A percentile compares a stretch with the other conserved stretches of the same genome.
phyloP scores from a whole-genome alignment of 2,888 invertebrate genomes.

The Mythimna lalbum region DNA sequence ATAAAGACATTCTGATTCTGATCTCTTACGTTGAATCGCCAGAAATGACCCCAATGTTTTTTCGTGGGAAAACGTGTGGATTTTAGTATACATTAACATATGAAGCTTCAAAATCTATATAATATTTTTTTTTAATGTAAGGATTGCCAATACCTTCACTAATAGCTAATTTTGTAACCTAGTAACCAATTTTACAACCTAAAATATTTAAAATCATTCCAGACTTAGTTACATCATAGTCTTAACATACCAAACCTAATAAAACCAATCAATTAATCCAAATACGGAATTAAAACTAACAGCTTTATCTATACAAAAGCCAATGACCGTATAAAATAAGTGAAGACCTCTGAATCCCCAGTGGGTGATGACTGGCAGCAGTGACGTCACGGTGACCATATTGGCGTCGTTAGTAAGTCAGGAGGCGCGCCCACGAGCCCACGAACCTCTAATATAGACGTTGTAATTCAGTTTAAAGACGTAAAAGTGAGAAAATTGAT shows the following conservation, averaged over 20 bases:
- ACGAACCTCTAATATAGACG: slow-evolving; percentile 43
- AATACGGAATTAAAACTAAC: slow-evolving; percentile 32
- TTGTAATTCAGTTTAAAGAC: slow-evolving; percentile 35
- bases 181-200: not conserved
- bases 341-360: slow-evolving; percentile 34
- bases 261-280: slow-evolving; percentile 44
- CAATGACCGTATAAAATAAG: slow-evolving; percentile 46
- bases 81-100: too few relatives aligned
- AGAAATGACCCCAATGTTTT: too few relatives aligned
- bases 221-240: slow-evolving; percentile 35
- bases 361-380: slow-evolving; percentile 43
- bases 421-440: slow-evolving; percentile 51
- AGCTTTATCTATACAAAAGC: slow-evolving; percentile 35
- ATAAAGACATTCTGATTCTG: too few relatives aligned
- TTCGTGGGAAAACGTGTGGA: too few relatives aligned
- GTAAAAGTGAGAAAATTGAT: slow-evolving; percentile 47
- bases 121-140: too few relatives aligned
- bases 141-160: too few relatives aligned
- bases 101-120: too few relatives aligned
- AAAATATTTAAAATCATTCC: slow-evolving; percentile 1
- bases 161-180: not conserved
- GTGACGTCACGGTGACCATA: slow-evolving; percentile 57
- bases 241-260: not conserved
- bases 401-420: slow-evolving; percentile 38
- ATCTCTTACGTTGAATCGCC: too few relatives aligned